A percentile compares a stretch with the other conserved stretches of the same genome.
These are phyloP conservation scores for Dryocosmus kuriphilus DNA, from an alignment of 2,888 invertebrate species.

Conservation along the genomic window DNA sequence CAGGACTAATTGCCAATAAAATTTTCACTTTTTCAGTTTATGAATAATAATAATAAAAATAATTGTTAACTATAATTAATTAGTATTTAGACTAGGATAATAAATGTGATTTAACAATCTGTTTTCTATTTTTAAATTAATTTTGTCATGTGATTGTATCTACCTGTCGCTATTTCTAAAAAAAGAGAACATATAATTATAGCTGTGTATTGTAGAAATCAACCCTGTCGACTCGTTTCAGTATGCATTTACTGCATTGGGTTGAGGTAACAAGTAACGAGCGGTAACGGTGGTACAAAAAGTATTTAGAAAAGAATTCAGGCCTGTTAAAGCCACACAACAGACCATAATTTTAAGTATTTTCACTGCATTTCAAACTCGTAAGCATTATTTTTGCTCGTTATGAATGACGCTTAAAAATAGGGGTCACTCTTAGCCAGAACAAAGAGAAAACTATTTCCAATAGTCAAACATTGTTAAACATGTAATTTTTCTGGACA, in stretches of 20 bases:
- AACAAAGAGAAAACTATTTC: not conserved
- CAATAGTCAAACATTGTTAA: not conserved
- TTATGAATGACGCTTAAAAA: not conserved
- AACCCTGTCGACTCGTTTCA: conserved; percentile 60
- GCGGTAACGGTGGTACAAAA: conserved; percentile 63
- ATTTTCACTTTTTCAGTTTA: too few relatives aligned
- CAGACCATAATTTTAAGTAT: conserved; percentile 24
- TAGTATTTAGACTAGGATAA: too few relatives aligned
- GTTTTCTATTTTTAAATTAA: too few relatives aligned
- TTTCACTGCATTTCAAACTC: not conserved
- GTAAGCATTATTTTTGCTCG: not conserved
- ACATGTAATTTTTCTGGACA: not conserved
- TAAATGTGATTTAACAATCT: too few relatives aligned
- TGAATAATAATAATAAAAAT: too few relatives aligned
- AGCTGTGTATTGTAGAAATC: conserved; percentile 61
- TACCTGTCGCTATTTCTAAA: too few relatives aligned
- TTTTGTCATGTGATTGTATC: too few relatives aligned
- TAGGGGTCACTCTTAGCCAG: not conserved
- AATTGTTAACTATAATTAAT: too few relatives aligned
- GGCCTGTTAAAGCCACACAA: conserved; percentile 69
- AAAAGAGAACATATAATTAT: conserved; percentile 54
- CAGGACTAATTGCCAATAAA: not conserved
- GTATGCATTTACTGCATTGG: conserved; percentile 64
- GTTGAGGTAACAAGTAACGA: conserved; percentile 71
- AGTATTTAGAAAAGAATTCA: conserved; percentile 72